Conservation (phyloP, 1,140 invertebrate genomes). For the Phymorhynchus buccinoides region DNA sequence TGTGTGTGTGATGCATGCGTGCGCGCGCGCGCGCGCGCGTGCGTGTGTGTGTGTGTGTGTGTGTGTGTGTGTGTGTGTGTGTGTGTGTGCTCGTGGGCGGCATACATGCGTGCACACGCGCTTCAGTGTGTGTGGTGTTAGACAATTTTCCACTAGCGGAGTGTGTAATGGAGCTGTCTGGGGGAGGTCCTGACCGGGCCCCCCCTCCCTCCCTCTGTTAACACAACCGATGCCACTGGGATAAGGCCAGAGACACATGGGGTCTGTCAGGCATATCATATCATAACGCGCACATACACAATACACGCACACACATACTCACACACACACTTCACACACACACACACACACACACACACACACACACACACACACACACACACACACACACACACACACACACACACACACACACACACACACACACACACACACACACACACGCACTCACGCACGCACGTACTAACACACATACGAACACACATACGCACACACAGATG, state of each 20-base stretch:
- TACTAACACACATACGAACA: neutral
- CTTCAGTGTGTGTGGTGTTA: neutral
- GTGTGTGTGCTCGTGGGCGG: neutral
- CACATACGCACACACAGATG: neutral
- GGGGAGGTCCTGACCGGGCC: neutral
- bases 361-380: neutral
- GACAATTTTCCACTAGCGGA: conserved; percentile 32
- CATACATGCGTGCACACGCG: neutral
- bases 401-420: conserved; percentile 17
- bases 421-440: conserved; percentile 24
- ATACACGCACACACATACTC: neutral
- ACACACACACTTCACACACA: neutral
- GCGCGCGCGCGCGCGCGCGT: neutral
- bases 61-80: conserved; percentile 27
- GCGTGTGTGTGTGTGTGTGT: conserved; percentile 29
- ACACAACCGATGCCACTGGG: neutral
- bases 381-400: conserved; percentile 13
- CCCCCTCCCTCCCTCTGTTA: neutral
- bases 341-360: neutral
- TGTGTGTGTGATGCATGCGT: no score
- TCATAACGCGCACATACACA: neutral
- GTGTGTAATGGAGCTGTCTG: conserved; percentile 37
- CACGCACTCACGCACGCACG: conserved; percentile 10
- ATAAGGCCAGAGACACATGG: no score
- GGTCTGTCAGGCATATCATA: no score